Conservation (phyloP, 1,140 invertebrate species). For the Zophobas atratus region DNA sequence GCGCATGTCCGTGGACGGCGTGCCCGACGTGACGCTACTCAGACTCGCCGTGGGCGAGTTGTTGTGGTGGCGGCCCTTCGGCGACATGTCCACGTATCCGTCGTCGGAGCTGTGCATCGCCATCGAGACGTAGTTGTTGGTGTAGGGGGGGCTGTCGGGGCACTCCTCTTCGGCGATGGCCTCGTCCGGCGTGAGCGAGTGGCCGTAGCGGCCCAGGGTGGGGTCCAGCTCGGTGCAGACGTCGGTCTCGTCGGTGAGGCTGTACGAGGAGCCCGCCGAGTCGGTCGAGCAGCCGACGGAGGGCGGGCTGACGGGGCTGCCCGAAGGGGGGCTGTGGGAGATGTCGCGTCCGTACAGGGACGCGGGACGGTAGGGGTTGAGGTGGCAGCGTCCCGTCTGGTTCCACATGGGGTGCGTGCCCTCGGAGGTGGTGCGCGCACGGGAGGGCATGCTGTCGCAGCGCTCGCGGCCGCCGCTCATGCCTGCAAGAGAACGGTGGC, state of each 20-base stretch:
- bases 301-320: slow-evolving; percentile 76
- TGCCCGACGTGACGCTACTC: slow-evolving; percentile 83
- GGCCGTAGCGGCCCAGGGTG: slow-evolving; percentile 67
- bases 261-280: slow-evolving; percentile 80
- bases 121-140: slow-evolving; percentile 75
- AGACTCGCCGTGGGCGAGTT: slow-evolving; percentile 75
- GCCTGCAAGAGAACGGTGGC: slow-evolving; percentile 64
- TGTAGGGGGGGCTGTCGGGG: slow-evolving; percentile 57
- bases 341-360: slow-evolving; percentile 72
- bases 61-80: slow-evolving; percentile 68
- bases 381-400: neutral
- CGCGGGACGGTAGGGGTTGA: slow-evolving; percentile 47
- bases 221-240: slow-evolving; percentile 66
- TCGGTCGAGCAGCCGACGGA: slow-evolving; percentile 78
- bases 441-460: slow-evolving; percentile 84
- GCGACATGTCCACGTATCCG: slow-evolving; percentile 79
- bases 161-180: slow-evolving; percentile 66
- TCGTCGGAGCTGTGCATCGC: slow-evolving; percentile 70
- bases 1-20: slow-evolving; percentile 74
- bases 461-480: slow-evolving; percentile 74
- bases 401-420: slow-evolving; percentile 67
- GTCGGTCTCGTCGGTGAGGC: slow-evolving; percentile 75
- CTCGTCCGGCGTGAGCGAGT: slow-evolving; percentile 78
- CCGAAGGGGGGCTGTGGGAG: slow-evolving; percentile 76
- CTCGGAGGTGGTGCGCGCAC: slow-evolving; percentile 77